Percentiles rank a stretch among this genome's conserved stretches.
Conservation (phyloP, 2,888 invertebrate genomes). For the Tridacna crocea region DNA sequence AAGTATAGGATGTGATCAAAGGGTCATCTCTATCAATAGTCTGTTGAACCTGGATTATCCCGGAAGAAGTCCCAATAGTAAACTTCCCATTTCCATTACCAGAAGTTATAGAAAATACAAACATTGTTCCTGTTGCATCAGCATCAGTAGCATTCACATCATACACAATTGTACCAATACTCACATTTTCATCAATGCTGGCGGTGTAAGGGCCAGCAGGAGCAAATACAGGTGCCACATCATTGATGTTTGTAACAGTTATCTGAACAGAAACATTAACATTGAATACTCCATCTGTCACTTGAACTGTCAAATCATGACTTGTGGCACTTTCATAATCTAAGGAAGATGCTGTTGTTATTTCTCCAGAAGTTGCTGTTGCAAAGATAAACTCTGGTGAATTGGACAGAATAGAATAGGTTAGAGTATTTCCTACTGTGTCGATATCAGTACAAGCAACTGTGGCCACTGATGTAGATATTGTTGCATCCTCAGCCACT, state of each 20-base stretch:
- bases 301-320: constrained; percentile 65
- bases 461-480: constrained; percentile 56
- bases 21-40: constrained; percentile 67
- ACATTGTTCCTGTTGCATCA: constrained; percentile 63
- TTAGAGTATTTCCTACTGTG: constrained; percentile 45
- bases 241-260: constrained; percentile 70
- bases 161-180: constrained; percentile 61
- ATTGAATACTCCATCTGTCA: constrained; percentile 89
- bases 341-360: constrained; percentile 59
- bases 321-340: constrained; percentile 68
- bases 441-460: constrained; percentile 71
- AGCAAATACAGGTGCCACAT: constrained; percentile 69
- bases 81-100: constrained; percentile 69
- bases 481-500: constrained; percentile 65
- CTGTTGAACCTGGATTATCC: constrained; percentile 61
- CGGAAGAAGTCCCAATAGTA: constrained; percentile 65
- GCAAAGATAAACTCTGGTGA: constrained; percentile 59
- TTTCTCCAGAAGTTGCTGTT: constrained; percentile 56
- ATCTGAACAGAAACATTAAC: constrained; percentile 90
- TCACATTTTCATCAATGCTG: constrained; percentile 56
- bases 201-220: constrained; percentile 60
- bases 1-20: constrained; percentile 55
- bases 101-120: constrained; percentile 66
- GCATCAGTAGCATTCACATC: constrained; percentile 67
- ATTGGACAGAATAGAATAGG: constrained; percentile 62